Evolutionary conservation across 2,113 vertebrate genomes (phyloP), one percentile per base, ranked within the genome.

Genomic region (Andinoacara biseriatus): DNA sequence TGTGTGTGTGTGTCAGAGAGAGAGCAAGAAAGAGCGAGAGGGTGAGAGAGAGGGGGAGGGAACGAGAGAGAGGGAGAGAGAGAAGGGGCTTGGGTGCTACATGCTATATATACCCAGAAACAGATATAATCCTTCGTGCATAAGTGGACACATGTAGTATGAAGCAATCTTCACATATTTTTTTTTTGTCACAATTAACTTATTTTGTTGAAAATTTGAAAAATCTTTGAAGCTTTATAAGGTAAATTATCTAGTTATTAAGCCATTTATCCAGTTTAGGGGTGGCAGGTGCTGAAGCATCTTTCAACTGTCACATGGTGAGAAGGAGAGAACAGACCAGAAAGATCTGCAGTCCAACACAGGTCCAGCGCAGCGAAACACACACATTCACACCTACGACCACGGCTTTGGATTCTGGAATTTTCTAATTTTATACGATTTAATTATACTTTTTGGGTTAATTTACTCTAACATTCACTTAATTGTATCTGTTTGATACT

Each of bases 321-420:
- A 43, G 40, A 43, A 38, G 46, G 40, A 29, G 5, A 7, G 14
- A 0, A 0, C 14, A 67, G 0, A 0, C 22, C 22, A 67, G 22
- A 49, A 24, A 11, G 65, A 1, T 49, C 43, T 49, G 40, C 40
- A 69, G 22, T 7, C 15, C 46, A 0, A 49, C 43, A 69, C 1
- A 2, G 5, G 65, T 20, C 43, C 43, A 20, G 24, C 15, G 11
- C 65, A 49, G 24, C 40, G 49, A 20, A 24, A 49, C 14, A 67
- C 22, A 67, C 14, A 49, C 15, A 49, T 20, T 69, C 0, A 20
- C 40, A 69, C 5, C 9, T 24, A 49, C 5, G 26, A 1, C 40
- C 0, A 49, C 26, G 22, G 26, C 15, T 69, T 49, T 69, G 40
- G 63, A 49, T 1, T 69, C 63, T 49, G 63, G 22, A 33, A 33